These are phyloP conservation scores for Drosophila quinaria DNA, from an alignment of 2,888 invertebrate species.

Conservation along the genomic window DNA sequence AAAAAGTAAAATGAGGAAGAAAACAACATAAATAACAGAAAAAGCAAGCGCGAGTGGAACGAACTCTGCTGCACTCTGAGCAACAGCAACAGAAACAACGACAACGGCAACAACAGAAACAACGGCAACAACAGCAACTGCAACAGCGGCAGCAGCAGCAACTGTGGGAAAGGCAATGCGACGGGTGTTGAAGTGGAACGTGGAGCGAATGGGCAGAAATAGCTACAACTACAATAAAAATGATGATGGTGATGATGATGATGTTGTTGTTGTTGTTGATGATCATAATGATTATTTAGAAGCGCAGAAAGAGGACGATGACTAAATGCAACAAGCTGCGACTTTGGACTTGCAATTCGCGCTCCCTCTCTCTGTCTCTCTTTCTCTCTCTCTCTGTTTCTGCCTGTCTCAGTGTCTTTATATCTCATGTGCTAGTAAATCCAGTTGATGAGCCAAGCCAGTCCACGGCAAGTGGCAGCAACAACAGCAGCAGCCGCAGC, in stretches of 20 bases:
- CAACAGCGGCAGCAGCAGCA: conserved; percentile 34
- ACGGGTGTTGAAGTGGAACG: conserved; percentile 77
- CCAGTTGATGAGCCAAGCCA: conserved; percentile 77
- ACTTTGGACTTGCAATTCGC: conserved; percentile 61
- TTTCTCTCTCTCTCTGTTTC: conserved; percentile 28
- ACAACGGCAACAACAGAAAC: conserved; percentile 16
- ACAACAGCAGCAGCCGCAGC: conserved; percentile 41
- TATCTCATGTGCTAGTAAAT: conserved; percentile 54
- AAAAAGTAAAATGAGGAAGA: conserved; percentile 27
- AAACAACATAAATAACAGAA: conserved; percentile 44
- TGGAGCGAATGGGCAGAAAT: conserved; percentile 52
- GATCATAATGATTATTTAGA: conserved; percentile 20
- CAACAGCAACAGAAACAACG: conserved; percentile 16
- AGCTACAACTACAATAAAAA: conserved; percentile 22
- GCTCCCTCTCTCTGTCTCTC: conserved; percentile 31
- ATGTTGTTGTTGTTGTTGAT: conserved; percentile 15
- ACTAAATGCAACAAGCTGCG: conserved; percentile 78
- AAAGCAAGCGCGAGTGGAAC: conserved; percentile 73
- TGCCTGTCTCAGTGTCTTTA: neutral
- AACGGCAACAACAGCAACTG: conserved; percentile 35
- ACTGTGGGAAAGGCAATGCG: conserved; percentile 73
- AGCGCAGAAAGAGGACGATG: conserved; percentile 55
- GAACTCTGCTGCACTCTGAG: conserved; percentile 79
- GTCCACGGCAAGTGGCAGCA: conserved; percentile 71
- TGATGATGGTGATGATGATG: conserved; percentile 1